These are phyloP conservation scores for Papilio gigon DNA, from an alignment of 2,888 invertebrate genomes.

Conservation along the genomic window DNA sequence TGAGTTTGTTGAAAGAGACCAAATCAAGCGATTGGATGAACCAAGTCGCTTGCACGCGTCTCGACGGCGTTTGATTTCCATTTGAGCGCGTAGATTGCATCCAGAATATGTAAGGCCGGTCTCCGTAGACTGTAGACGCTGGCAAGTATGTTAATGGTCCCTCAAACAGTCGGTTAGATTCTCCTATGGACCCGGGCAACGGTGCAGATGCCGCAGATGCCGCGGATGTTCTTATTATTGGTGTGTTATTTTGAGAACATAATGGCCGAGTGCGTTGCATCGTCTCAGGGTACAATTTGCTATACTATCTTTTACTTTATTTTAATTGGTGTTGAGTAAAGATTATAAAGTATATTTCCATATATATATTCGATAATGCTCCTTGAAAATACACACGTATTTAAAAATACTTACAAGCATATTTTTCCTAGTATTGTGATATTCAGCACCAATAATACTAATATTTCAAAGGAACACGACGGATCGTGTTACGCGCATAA, in stretches of 20 bases:
- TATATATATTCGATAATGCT: not conserved
- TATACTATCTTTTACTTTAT: too few species aligned
- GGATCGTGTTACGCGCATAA: not conserved
- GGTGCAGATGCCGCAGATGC: constrained; percentile 19
- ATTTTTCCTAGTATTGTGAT: not conserved
- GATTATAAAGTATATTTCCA: not conserved
- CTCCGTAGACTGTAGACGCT: constrained; percentile 28
- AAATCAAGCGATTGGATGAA: not conserved
- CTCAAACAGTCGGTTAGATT: constrained; percentile 55
- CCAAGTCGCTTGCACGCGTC: not conserved
- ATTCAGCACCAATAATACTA: not conserved
- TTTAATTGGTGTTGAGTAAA: not conserved
- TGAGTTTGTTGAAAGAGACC: not conserved
- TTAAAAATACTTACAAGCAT: not conserved
- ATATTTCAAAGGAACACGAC: constrained; percentile 2
- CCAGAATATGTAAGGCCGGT: constrained; percentile 21
- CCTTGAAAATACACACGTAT: not conserved
- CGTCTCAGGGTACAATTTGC: too few species aligned
- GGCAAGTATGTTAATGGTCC: constrained; percentile 48
- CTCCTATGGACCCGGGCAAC: constrained; percentile 46
- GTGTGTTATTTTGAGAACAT: not conserved
- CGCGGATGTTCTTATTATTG: constrained; percentile 18
- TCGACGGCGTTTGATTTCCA: constrained; percentile 2
- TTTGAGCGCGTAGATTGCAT: constrained; percentile 8
- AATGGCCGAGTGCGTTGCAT: not conserved